Conservation (phyloP, 1,140 invertebrate species). For the Rhizoglyphus robini region DNA sequence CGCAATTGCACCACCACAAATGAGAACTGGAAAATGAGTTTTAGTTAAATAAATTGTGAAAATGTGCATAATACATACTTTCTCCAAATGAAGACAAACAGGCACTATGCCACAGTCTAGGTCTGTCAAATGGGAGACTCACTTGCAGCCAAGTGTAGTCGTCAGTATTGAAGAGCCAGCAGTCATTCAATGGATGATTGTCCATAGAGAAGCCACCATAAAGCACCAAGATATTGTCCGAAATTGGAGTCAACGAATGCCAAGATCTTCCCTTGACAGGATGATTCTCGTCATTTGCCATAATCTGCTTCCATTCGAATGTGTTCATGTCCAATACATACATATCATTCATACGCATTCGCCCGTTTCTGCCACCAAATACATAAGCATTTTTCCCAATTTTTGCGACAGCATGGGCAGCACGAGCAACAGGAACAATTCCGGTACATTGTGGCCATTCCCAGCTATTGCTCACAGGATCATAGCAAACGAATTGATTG, state of each 20-base stretch:
- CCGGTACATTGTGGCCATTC: constrained; percentile 32
- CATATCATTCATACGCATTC: constrained; percentile 36
- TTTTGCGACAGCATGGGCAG: constrained; percentile 35
- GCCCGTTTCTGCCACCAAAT: constrained; percentile 37
- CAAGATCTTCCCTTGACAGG: constrained; percentile 35
- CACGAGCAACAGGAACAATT: constrained; percentile 33
- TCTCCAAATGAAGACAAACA: constrained; percentile 19
- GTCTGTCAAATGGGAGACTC: constrained; percentile 22
- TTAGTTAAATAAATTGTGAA: neutral
- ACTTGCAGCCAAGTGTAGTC: constrained; percentile 19
- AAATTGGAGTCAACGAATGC: constrained; percentile 35
- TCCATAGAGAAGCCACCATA: constrained; percentile 36
- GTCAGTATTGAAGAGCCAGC: constrained; percentile 23
- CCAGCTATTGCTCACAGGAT: constrained; percentile 49
- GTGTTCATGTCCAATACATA: constrained; percentile 35
- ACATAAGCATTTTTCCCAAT: constrained; percentile 33
- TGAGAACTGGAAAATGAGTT: constrained; percentile 17
- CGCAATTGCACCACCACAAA: constrained; percentile 24
- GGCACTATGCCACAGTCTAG: constrained; percentile 26
- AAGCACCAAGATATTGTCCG: constrained; percentile 30
- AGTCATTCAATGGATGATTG: constrained; percentile 25
- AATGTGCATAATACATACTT: constrained; percentile 16
- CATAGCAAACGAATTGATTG: constrained; percentile 41
- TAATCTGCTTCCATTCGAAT: constrained; percentile 31
- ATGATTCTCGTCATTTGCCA: constrained; percentile 22